Evolutionary conservation across 2,113 vertebrate genomes (phyloP).

Genomic region (Piliocolobus tephrosceles): DNA sequence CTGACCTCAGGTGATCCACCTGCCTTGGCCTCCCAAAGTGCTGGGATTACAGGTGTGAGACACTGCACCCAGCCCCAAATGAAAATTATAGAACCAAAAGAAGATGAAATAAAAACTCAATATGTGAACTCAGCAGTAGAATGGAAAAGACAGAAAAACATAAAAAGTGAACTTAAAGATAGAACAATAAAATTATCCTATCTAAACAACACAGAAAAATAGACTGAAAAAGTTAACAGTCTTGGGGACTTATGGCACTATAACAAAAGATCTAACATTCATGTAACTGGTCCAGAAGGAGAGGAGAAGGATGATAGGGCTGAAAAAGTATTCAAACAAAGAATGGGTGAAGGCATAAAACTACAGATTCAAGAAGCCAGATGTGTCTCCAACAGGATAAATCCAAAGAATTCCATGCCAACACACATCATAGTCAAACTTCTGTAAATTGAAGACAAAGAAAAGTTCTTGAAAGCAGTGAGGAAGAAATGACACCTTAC

Average conservation of each 20-base stretch:
- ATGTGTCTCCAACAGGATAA: not conserved
- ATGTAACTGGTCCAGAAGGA: not conserved
- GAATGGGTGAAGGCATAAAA: not conserved
- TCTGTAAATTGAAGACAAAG: not conserved
- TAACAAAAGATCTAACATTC: not conserved
- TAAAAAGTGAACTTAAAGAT: not conserved
- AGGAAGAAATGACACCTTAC: not conserved
- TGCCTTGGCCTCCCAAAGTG: no score
- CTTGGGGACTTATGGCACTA: not conserved
- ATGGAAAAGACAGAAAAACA: not conserved
- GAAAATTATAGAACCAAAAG: not conserved
- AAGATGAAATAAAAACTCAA: not conserved
- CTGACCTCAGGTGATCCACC: no score
- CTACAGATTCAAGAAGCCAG: not conserved
- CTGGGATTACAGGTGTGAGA: no score
- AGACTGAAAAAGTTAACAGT: not conserved
- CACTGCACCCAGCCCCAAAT: no score
- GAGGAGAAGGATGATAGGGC: not conserved
- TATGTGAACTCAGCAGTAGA: not conserved
- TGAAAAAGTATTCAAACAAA: not conserved
- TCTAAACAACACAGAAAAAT: not conserved
- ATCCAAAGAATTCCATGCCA: not conserved
- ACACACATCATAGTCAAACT: not conserved
- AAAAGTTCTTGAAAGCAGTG: not conserved
- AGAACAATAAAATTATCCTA: not conserved